Base-by-base conservation (phyloP, 1,140 invertebrate genomes). In the Cheumatopsyche charites region DNA sequence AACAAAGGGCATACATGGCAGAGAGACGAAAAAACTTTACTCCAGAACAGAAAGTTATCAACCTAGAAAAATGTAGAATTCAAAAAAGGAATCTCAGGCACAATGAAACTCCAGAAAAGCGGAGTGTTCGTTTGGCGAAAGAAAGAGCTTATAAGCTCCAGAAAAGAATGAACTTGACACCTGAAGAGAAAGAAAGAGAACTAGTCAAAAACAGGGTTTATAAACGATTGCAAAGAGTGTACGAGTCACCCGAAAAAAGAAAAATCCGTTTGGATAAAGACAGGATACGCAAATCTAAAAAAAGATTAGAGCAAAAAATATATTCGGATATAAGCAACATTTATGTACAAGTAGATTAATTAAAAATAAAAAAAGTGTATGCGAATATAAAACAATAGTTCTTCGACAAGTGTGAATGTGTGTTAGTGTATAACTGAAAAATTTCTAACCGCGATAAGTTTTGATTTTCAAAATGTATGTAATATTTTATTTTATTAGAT, bases 211-310 rank as follows among this genome's bases (percentile, higher is more conserved):
- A 58, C 25, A 58, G 55, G 25, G 25, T 58, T 12, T 58, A 58
- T 26, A 58, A 58, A 58, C 5, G 55, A 23, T 26, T 58, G 13
- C 21, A 58, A 25, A 58, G 55, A n/a, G 55, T 21, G 12, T 58
- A 26, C 21, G 55, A 58, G 23, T 58, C 55, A 11, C 55, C 55
- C 12, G 55, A 58, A 25, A 58, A 58, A 23, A 17, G 55, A 25
- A 23, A 26, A 25, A 58, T 58, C 12, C 55, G 55, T 19, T 26
- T 58, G 12, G 55, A 58, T 25, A 58, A 23, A 58, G 55, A 58
- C 21, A 58, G 55, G 25, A 25, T 58, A 13, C 55, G 55, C 12
- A 58, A 58, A 58, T 58, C 55, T 11, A 25, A 58, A 58, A 58
- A 58, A 23, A 6, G 55, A 25, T 58, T 25, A 25, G 21, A 58